Evolutionary conservation across 2,797 vertebrate species (phyloP), one percentile per base, ranked within the genome.

Genomic region (Sphaeramia orbicularis): DNA sequence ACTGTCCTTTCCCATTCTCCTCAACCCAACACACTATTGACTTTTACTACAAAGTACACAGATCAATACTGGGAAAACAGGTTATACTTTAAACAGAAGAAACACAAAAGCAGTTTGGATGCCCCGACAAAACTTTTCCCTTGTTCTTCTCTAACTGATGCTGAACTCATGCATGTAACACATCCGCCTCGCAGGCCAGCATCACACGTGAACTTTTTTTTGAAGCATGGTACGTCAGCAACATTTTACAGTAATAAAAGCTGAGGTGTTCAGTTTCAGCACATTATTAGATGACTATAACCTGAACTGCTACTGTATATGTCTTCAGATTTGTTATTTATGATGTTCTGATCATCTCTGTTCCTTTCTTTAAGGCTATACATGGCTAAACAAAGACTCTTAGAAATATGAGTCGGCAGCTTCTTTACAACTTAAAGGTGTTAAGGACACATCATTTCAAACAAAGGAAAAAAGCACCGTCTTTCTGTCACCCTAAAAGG

Each of bases 81-180:
- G 86, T 88, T 87, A 74, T 74, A 81, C 64, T 86, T 90, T 81
- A 88, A 89, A 87, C 80, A 86, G 67, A 37, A 40, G 52, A 59
- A 21, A 65, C 52, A 49, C 14, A 1, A 51, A 19, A 63, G 47
- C 24, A 30, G 15, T 76, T 69, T 51, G 55, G 24, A 27, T n/a
- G 15, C 61, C 37, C 16, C 9, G 10, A 15, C 54, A 52, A 1
- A 8, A 42, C 30, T 40, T 71, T 21, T 30, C 37, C 32, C 24
- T 50, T 2, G 4, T 38, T 49, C 36, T 32, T 66, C 27, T 14
- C 10, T 8, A 66, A 52, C 65, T 54, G 54, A 76, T 27, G 16
- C 49, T 61, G 42, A 70, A 71, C 63, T 63, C 60, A 30, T 54
- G 43, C 51, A 52, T 59, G 47, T 53, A 65, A 53, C 59, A 77